Conservation (phyloP, 2,797 vertebrate species). For the Tinamus major region DNA sequence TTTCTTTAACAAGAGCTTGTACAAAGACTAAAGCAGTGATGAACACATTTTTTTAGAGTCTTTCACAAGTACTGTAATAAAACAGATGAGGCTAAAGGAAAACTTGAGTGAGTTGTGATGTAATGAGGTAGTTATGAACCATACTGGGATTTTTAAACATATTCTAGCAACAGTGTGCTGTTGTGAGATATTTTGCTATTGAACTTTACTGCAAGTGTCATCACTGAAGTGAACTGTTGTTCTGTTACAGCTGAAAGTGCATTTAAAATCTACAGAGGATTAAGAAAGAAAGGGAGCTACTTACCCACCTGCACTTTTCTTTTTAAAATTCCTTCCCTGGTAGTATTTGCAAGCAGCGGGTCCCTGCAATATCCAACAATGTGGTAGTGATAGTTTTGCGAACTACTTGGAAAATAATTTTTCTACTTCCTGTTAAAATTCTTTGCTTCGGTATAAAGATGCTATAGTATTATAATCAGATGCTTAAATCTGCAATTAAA, state of each 20-base stretch:
- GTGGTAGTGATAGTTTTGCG: background rate
- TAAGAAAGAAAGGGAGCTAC: background rate
- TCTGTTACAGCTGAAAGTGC: background rate
- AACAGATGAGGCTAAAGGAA: background rate
- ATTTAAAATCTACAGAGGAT: background rate
- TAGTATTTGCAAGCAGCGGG: background rate
- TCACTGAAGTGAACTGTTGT: background rate
- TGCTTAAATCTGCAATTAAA: background rate
- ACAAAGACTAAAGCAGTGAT: background rate
- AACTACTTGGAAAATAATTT: background rate
- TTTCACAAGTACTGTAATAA: background rate
- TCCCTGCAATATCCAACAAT: background rate
- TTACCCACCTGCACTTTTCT: accelerated
- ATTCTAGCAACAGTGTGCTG: background rate
- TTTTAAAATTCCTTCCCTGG: background rate
- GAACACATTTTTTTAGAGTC: background rate
- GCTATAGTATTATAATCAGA: background rate
- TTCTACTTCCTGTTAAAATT: background rate
- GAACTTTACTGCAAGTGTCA: background rate
- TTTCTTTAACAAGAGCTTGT: background rate
- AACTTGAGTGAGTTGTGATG: background rate
- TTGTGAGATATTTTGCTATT: background rate
- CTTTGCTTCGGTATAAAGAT: background rate
- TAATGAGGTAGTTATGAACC: background rate
- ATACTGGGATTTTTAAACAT: background rate